Conservation (phyloP, 2,113 vertebrate species). For the Delphinapterus leucas region DNA sequence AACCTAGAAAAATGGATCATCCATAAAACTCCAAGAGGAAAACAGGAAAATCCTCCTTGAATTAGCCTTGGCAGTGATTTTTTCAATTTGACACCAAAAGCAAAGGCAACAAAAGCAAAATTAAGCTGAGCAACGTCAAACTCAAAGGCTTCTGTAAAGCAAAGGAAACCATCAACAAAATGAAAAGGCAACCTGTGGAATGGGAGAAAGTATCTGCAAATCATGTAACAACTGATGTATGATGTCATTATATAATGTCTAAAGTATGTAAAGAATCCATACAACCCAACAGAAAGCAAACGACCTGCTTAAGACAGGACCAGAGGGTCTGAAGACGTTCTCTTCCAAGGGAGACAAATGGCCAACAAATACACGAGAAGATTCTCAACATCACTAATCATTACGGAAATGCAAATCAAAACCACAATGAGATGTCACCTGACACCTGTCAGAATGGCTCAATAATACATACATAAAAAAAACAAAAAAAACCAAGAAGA, state of each 20-base stretch:
- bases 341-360: background rate
- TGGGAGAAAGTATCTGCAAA: background rate
- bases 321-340: background rate
- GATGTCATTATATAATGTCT: too few species aligned
- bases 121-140: background rate
- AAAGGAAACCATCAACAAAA: background rate
- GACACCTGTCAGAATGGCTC: background rate
- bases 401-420: background rate
- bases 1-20: background rate
- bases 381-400: background rate
- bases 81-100: background rate
- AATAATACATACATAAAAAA: too few species aligned
- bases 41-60: background rate
- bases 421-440: background rate
- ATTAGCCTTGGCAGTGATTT: background rate
- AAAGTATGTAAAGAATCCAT: background rate
- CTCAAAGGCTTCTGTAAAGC: background rate
- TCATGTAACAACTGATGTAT: background rate
- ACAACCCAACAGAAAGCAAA: background rate
- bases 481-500: background rate
- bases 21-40: background rate
- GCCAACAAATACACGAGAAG: background rate
- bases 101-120: background rate
- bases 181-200: background rate
- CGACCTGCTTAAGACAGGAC: background rate